phyloP scores from a whole-genome alignment of 2,113 vertebrate genomes.

The Hipposideros armiger region DNA sequence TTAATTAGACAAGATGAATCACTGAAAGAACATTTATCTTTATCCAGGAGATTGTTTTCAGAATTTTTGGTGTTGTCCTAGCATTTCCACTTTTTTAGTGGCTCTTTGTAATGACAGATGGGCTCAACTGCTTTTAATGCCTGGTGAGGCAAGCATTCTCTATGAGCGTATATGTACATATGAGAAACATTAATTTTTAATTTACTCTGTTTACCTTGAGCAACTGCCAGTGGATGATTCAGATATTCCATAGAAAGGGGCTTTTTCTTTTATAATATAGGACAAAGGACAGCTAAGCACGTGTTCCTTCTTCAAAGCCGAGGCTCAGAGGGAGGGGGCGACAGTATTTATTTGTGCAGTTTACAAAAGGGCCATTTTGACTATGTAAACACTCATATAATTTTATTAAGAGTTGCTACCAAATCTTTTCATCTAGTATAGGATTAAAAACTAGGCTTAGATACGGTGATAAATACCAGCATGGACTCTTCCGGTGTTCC shows the following conservation, averaged over 20 bases:
- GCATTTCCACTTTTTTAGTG: conserved; percentile 86
- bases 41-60: conserved; percentile 83
- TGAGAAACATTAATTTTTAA: conserved; percentile 90
- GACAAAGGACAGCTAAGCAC: conserved; percentile 91
- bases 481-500: neutral
- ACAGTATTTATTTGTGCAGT: conserved; percentile 87
- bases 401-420: conserved; percentile 83
- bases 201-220: conserved; percentile 92
- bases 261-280: conserved; percentile 87
- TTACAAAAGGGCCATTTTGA: conserved; percentile 85
- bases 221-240: conserved; percentile 89
- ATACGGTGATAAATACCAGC: neutral
- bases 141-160: conserved; percentile 82
- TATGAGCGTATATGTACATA: conserved; percentile 78
- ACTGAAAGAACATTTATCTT: conserved; percentile 74
- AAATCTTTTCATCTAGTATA: conserved; percentile 77
- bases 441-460: conserved; percentile 70
- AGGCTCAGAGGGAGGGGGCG: conserved; percentile 73
- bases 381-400: conserved; percentile 81
- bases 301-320: conserved; percentile 82
- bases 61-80: conserved; percentile 81
- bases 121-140: conserved; percentile 77
- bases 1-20: conserved; percentile 88
- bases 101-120: conserved; percentile 85
- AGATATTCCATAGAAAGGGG: conserved; percentile 86